Percentiles rank a stretch among this genome's conserved stretches.
Conservation (phyloP, 2,888 invertebrate genomes). For the Alsophila aescularia region DNA sequence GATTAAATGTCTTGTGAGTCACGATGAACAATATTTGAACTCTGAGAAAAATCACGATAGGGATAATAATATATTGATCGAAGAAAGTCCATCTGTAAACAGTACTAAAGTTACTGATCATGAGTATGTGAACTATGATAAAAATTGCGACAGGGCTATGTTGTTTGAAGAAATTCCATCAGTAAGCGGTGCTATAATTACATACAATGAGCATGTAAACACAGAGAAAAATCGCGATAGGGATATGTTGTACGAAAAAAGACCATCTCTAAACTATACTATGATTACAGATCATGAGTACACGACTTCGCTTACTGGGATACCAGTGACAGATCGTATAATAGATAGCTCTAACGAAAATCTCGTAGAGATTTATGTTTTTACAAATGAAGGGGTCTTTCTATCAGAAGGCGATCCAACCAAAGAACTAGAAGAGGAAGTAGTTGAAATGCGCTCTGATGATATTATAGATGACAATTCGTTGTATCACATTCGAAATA, state of each 20-base stretch:
- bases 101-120: background rate
- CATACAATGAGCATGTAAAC: no score
- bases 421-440: conserved; percentile 16
- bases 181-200: no score
- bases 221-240: background rate
- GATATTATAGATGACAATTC: conserved; percentile 17
- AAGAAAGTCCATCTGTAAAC: background rate
- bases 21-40: background rate
- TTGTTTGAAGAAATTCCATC: background rate
- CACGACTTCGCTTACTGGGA: background rate
- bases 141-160: background rate
- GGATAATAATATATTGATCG: background rate
- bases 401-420: conserved; percentile 12
- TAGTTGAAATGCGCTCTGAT: conserved; percentile 20
- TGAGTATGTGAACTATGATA: background rate
- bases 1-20: background rate
- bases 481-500: background rate
- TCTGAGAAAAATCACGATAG: background rate
- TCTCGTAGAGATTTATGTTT: conserved; percentile 1
- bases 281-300: conserved; percentile 5
- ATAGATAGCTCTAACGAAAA: background rate
- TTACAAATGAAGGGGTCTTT: conserved; percentile 10
- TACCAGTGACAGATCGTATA: background rate
- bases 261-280: background rate
- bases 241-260: background rate